Evolutionary conservation across 2,113 vertebrate genomes (phyloP).

Genomic region (Cyphomyrus discorhynchus): DNA sequence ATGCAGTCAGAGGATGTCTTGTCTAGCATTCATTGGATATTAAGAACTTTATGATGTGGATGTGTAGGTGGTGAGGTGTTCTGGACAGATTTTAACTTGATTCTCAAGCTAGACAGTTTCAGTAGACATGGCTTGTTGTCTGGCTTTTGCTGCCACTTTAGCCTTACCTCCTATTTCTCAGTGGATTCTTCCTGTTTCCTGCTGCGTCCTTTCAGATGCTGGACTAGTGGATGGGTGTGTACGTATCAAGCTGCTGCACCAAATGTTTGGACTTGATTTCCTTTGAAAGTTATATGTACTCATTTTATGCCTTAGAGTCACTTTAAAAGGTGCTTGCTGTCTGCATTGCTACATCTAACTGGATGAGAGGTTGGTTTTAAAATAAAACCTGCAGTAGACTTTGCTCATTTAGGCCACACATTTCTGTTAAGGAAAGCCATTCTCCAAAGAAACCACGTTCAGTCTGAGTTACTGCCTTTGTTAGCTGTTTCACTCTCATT

Average conservation of each 20-base stretch:
- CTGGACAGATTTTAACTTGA: background rate
- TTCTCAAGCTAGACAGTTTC: background rate
- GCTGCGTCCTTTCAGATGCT: background rate
- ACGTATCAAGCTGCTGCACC: background rate
- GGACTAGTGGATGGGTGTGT: background rate
- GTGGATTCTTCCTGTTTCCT: background rate
- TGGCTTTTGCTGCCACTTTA: background rate
- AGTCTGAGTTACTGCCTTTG: background rate
- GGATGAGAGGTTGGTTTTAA: background rate
- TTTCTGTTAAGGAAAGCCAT: background rate
- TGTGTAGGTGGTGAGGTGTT: background rate
- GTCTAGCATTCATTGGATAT: background rate
- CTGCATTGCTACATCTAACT: background rate
- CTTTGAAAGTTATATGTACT: background rate
- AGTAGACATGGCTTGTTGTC: background rate
- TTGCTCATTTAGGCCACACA: background rate
- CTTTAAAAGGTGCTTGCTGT: background rate
- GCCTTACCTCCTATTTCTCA: background rate
- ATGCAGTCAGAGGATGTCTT: background rate
- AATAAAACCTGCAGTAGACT: background rate
- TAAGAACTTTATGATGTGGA: background rate
- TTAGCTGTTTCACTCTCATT: background rate
- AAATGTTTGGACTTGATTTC: constrained; percentile 3
- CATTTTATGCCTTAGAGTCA: background rate
- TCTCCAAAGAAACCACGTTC: constrained; percentile 20